A percentile compares a stretch with the other conserved stretches of the same genome.
Conservation (phyloP, 64 coral and sea anemone genomes). For the Astreopora myriophthalma region DNA sequence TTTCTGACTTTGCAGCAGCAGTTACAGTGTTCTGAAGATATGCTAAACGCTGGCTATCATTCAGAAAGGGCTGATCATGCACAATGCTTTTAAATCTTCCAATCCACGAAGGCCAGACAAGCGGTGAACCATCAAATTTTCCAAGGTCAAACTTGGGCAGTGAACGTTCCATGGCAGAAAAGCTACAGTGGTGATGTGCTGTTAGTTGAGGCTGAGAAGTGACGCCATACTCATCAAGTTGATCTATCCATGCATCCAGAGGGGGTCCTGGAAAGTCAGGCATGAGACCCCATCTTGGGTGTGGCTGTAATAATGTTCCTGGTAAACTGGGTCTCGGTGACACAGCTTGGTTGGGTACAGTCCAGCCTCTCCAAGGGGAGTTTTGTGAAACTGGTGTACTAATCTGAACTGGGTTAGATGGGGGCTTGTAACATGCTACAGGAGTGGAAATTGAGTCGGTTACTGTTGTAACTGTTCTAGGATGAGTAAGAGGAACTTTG, state of each 20-base stretch:
- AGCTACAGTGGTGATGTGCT: background rate
- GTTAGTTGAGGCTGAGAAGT: background rate
- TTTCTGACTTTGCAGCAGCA: constrained; percentile 29
- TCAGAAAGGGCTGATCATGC: constrained; percentile 49
- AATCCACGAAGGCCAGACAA: constrained; percentile 44
- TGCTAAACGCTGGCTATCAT: constrained; percentile 30
- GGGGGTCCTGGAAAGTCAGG: constrained; percentile 32
- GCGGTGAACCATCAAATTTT: constrained; percentile 25
- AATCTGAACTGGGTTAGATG: background rate
- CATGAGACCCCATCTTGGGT: constrained; percentile 19
- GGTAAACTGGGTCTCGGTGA: background rate
- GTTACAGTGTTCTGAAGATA: constrained; percentile 17
- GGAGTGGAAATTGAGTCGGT: constrained; percentile 30
- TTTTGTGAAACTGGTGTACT: background rate
- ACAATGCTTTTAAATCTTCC: constrained; percentile 57
- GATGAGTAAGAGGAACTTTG: constrained; percentile 26
- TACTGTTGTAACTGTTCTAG: constrained; percentile 26
- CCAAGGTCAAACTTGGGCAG: constrained; percentile 40
- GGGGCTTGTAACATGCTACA: constrained; percentile 21
- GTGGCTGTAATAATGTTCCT: background rate
- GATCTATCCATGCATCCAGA: constrained; percentile 63
- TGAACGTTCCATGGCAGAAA: constrained; percentile 5
- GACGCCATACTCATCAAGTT: constrained; percentile 46
- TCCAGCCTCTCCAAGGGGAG: constrained; percentile 55
- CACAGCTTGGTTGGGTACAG: background rate